These are phyloP conservation scores for Eueides isabella DNA, from an alignment of 1,140 invertebrate species.

Conservation along the genomic window DNA sequence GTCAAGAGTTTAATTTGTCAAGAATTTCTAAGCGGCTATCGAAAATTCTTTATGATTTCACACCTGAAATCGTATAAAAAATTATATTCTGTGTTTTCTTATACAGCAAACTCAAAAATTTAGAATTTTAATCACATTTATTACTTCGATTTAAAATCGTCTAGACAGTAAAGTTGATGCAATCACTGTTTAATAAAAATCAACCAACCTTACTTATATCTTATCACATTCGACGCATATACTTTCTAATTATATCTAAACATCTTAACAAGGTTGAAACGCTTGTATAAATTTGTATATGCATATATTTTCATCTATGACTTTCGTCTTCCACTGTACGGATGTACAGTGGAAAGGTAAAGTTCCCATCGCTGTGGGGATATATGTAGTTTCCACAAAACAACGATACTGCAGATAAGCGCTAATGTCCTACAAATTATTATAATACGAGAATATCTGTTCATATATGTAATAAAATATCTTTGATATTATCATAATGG, in stretches of 20 bases:
- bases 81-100: too few relatives aligned
- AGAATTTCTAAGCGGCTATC: background rate
- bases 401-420: constrained; percentile 1
- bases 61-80: too few relatives aligned
- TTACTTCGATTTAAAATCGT: background rate
- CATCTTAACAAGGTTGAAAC: background rate
- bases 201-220: background rate
- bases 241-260: constrained; percentile 3
- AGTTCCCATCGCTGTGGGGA: constrained; percentile 23
- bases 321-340: too few relatives aligned
- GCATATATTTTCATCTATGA: constrained; percentile 19
- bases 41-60: too few relatives aligned
- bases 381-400: constrained; percentile 23
- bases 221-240: background rate
- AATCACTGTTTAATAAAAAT: background rate
- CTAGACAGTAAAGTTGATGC: background rate
- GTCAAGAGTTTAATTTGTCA: background rate
- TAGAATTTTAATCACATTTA: background rate
- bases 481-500: constrained; percentile 52
- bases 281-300: constrained; percentile 12
- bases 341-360: constrained; percentile 12
- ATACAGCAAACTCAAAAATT: background rate
- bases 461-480: constrained; percentile 42
- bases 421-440: constrained; percentile 30
- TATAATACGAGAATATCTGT: constrained; percentile 27